Evolutionary conservation across 2,797 vertebrate genomes (phyloP).

Genomic region (Chloroceryle inda): DNA sequence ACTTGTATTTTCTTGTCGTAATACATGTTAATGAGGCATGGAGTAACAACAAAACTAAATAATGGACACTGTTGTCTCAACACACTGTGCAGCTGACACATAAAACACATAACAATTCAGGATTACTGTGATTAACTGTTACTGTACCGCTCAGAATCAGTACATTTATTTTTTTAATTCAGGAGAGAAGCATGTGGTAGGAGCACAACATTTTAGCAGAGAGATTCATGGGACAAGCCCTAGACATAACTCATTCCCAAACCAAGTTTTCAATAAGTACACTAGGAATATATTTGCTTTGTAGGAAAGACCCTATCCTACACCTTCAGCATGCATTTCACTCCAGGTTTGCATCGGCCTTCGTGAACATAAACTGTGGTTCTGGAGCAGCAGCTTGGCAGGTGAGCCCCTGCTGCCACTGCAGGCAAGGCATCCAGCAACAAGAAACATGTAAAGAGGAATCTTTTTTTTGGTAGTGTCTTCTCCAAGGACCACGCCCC

Average conservation of each 20-base stretch:
- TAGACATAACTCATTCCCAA: neutral
- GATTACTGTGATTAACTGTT: neutral
- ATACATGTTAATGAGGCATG: neutral
- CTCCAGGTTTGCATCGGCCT: neutral
- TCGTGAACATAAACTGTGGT: neutral
- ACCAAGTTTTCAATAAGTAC: neutral
- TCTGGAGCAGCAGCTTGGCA: neutral
- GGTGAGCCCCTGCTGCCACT: accelerated
- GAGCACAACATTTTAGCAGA: neutral
- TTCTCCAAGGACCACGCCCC: neutral
- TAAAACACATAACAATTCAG: neutral
- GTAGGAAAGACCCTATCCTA: neutral
- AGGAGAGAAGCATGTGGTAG: neutral
- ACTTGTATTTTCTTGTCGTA: neutral
- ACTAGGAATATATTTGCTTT: no score
- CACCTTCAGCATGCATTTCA: neutral
- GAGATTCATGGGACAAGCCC: neutral
- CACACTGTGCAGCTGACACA: neutral
- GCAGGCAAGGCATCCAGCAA: neutral
- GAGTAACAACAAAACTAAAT: neutral
- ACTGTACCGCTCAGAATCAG: neutral
- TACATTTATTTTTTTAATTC: neutral
- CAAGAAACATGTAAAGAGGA: neutral
- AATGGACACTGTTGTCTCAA: neutral
- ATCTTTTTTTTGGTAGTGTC: neutral